Evolutionary conservation across 2,113 vertebrate genomes (phyloP).

Genomic region (Dicrurus megarhynchus): DNA sequence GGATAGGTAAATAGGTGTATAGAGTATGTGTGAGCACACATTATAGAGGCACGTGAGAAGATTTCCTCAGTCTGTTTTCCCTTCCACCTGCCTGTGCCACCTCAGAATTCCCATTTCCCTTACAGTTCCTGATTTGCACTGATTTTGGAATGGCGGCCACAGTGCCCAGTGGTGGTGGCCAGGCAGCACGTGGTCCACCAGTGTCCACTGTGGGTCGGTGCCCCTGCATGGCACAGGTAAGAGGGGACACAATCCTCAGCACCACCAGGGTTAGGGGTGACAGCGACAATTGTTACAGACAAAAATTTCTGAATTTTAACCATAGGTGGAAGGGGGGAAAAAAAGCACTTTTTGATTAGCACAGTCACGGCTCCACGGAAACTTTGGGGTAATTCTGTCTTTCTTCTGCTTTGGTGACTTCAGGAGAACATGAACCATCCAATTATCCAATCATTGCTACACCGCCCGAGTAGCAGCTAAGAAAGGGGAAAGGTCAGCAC

Average conservation of each 20-base stretch:
- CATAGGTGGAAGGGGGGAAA: background rate
- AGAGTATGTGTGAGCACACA: fast-evolving
- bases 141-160: background rate
- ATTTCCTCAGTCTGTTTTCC: background rate
- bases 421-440: conserved; percentile 51
- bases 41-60: background rate
- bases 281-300: background rate
- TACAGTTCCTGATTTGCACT: background rate
- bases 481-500: conserved; percentile 65
- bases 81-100: background rate
- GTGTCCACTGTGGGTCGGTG: background rate
- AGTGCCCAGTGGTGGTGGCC: background rate
- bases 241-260: background rate
- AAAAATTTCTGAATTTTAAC: background rate
- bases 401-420: conserved; percentile 33
- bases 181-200: background rate
- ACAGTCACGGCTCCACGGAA: background rate
- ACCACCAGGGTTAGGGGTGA: background rate
- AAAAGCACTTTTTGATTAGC: background rate
- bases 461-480: conserved; percentile 7
- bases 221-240: background rate
- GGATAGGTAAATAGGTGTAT: background rate
- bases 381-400: conserved; percentile 16
- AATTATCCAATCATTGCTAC: conserved; percentile 66
- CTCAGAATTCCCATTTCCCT: background rate